A percentile compares a stretch with the other conserved stretches of the same genome.
These are phyloP conservation scores for Toxotes lorentzi DNA, from an alignment of 2,797 vertebrate species.

Conservation along the genomic window DNA sequence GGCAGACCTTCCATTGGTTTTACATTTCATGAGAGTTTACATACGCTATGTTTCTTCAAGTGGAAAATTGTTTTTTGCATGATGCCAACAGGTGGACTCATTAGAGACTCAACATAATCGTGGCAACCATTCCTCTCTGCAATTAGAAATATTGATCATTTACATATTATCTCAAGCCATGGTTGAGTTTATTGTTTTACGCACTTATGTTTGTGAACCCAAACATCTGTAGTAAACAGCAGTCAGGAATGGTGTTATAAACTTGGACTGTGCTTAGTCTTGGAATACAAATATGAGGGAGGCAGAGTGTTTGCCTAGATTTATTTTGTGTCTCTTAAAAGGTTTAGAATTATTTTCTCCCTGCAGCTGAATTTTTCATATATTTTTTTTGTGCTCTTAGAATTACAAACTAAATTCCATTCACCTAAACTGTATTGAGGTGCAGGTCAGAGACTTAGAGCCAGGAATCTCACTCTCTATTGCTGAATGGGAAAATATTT, in stretches of 20 bases:
- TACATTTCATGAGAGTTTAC: conserved; percentile 79
- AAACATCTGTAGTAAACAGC: conserved; percentile 47
- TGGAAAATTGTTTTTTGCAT: conserved; percentile 83
- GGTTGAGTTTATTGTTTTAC: conserved; percentile 51
- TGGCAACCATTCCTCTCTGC: conserved; percentile 75
- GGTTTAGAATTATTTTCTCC: background rate
- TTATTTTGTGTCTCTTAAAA: background rate
- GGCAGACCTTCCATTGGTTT: conserved; percentile 73
- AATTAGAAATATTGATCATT: conserved; percentile 80
- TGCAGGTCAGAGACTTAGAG: background rate
- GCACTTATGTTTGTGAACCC: conserved; percentile 36
- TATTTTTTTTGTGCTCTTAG: background rate
- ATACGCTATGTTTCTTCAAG: conserved; percentile 76
- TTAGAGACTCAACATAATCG: conserved; percentile 80
- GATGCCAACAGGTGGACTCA: conserved; percentile 82
- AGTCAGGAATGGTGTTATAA: conserved; percentile 1
- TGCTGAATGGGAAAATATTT: background rate
- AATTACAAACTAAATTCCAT: background rate
- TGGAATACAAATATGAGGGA: background rate
- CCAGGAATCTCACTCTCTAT: background rate
- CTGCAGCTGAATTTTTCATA: background rate
- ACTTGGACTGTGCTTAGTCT: conserved; percentile 1
- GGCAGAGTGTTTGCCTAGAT: background rate
- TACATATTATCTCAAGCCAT: conserved; percentile 62
- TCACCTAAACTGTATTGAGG: background rate